Percentiles rank a stretch among this genome's conserved stretches.
Evolutionary conservation across 2,888 invertebrate genomes (phyloP).

Genomic region (Calameuta pallipes): DNA sequence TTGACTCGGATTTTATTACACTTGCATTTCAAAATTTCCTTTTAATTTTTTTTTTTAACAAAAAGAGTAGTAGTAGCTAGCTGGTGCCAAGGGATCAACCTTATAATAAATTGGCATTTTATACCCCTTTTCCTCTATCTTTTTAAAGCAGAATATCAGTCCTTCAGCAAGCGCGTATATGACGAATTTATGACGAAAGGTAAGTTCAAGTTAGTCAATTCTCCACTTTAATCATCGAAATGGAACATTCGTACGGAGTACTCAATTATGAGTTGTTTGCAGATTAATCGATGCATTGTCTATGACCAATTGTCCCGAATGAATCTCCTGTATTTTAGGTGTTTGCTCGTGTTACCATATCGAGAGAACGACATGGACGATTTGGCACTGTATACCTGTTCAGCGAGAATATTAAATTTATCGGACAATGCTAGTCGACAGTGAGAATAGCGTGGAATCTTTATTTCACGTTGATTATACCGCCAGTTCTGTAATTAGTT

Average conservation of each 20-base stretch:
- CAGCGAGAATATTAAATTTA: neutral
- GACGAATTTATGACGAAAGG: neutral
- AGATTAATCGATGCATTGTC: slow-evolving; percentile 24
- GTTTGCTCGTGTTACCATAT: neutral
- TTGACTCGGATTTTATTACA: slow-evolving; percentile 60
- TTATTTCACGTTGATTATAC: neutral
- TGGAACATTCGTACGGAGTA: slow-evolving; percentile 13
- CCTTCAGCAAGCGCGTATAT: neutral
- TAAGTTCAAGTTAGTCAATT: neutral
- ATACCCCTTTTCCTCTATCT: neutral
- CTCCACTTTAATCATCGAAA: slow-evolving; percentile 20
- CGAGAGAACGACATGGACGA: neutral
- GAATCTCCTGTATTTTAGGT: slow-evolving; percentile 10
- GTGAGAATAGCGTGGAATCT: neutral
- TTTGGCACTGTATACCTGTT: neutral
- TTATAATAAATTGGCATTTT: slow-evolving; percentile 39
- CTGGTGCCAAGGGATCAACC: slow-evolving; percentile 25
- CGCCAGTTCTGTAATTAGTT: neutral
- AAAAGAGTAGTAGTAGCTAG: slow-evolving; percentile 41
- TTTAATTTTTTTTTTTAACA: slow-evolving; percentile 23
- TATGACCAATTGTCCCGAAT: slow-evolving; percentile 24
- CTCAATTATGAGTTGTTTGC: slow-evolving; percentile 22
- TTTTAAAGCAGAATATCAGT: neutral
- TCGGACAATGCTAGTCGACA: neutral
- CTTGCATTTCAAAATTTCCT: slow-evolving; percentile 31